Evolutionary conservation across 2,888 invertebrate species (phyloP).

Genomic region (Mayetiola destructor): DNA sequence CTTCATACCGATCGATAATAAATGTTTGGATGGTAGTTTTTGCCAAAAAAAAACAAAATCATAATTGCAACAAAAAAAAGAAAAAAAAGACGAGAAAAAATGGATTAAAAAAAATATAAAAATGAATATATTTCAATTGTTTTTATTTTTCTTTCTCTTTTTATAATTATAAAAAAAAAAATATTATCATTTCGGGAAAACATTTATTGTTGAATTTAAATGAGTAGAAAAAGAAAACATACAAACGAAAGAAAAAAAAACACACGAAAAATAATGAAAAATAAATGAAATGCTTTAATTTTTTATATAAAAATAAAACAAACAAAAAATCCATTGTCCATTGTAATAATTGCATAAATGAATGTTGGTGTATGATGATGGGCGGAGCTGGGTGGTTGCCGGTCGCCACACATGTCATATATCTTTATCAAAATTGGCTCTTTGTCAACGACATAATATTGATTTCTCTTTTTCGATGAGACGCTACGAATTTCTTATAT

Average conservation of each 20-base stretch:
- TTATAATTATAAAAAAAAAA: not conserved
- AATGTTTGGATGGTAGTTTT: not conserved
- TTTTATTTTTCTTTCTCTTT: not conserved
- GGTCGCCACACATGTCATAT: too few species aligned
- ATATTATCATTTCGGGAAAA: not conserved
- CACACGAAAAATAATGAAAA: not conserved
- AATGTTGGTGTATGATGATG: too few species aligned
- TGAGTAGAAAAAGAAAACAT: not conserved
- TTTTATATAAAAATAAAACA: not conserved
- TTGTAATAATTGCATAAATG: not conserved
- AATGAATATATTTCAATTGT: not conserved
- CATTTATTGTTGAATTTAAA: slow-evolving; percentile 1
- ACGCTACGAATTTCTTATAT: too few species aligned
- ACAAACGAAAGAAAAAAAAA: not conserved
- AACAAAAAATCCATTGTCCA: not conserved
- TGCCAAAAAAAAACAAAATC: not conserved
- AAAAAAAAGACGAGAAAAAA: not conserved
- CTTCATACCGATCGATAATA: too few species aligned
- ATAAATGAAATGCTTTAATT: too few species aligned
- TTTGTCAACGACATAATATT: too few species aligned
- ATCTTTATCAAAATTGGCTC: too few species aligned
- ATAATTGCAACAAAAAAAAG: not conserved
- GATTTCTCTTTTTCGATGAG: too few species aligned
- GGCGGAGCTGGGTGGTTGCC: too few species aligned
- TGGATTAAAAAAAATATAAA: not conserved